phyloP scores from a whole-genome alignment of 2,888 invertebrate genomes.

The Ctenicera cuprea region DNA sequence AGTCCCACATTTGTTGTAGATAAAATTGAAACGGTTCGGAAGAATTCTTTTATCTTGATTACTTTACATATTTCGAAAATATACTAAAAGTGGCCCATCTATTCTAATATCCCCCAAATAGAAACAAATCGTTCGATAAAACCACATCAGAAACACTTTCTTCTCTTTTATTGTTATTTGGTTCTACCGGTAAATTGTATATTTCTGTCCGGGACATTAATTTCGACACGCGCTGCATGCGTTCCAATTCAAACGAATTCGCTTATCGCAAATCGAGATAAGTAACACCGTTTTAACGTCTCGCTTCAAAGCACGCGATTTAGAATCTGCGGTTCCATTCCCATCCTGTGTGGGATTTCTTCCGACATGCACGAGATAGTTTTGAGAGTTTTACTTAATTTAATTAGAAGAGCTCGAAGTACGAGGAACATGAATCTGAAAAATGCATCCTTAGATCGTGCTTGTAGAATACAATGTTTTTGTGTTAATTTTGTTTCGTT shows the following conservation, averaged over 20 bases:
- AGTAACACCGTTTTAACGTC: constrained; percentile 13
- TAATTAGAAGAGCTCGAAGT: no score
- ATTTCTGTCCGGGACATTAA: constrained; percentile 18
- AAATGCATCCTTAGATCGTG: no score
- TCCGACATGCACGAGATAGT: constrained; percentile 4
- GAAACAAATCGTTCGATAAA: constrained; percentile 8
- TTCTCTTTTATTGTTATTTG: constrained; percentile 2
- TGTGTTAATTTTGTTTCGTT: no score
- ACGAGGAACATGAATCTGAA: no score
- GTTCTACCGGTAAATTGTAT: background rate
- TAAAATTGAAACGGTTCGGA: no score
- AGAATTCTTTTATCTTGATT: no score
- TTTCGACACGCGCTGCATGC: constrained; percentile 23
- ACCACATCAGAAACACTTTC: constrained; percentile 4
- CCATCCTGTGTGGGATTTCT: constrained; percentile 3
- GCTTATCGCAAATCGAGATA: constrained; percentile 15
- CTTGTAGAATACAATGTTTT: no score
- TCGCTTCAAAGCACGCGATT: constrained; percentile 7
- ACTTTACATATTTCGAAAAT: no score
- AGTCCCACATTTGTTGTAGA: no score
- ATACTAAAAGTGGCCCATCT: no score
- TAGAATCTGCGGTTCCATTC: constrained; percentile 2
- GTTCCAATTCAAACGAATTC: constrained; percentile 22
- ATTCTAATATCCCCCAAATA: background rate
- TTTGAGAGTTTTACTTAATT: background rate